Base-by-base conservation (phyloP, 2,888 invertebrate genomes). In the Tanytarsus gracilentus region DNA sequence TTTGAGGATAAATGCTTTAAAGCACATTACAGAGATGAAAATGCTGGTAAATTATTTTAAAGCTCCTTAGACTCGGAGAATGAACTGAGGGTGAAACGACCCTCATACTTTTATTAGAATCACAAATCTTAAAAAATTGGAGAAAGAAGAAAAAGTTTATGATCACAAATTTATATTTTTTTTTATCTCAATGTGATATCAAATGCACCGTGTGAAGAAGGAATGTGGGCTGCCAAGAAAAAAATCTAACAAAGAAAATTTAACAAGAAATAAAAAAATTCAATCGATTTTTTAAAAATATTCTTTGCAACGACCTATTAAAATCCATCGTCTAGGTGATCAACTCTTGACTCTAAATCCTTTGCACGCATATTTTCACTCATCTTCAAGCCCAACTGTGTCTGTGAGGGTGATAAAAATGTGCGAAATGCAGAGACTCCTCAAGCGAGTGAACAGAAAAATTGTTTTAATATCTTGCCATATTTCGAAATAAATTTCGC, bases 31-130 rank as follows among this genome's bases (percentile, higher is more conserved):
- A 44, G 44, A 23, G 44, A 44, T 44, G 21, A 18, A 18, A 44
- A 44, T 44, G 44, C 16, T 44, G 44, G 44, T 44, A 44, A 44
- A 44, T 44, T 44, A 44, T 44, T 44, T 44, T 44, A 44, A 44
- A 44, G 44, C 44, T 44, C n/a, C 44, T 44, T 44, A 44, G 23
- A n/a, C n/a, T n/a, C n/a, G n/a, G n/a, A n/a, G 3, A 14, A 36
- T 14, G 7, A 36, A 36, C 14, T 3, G 16, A 36, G 14, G 36
- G 36, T 14, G 16, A 36, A n/a, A 36, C 14, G 23, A 44, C 44
- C 44, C n/a, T n/a, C n/a, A n/a, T n/a, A n/a, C n/a, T n/a, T n/a
- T 44, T 44, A 44, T 44, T 44, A 44, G 44, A 44, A 4, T 44
- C 44, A 44, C 44, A 44, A 44, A 44, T 44, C 44, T 21, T 18